Base-by-base conservation (phyloP, 2,113 vertebrate species). In the Coreoperca whiteheadi region DNA sequence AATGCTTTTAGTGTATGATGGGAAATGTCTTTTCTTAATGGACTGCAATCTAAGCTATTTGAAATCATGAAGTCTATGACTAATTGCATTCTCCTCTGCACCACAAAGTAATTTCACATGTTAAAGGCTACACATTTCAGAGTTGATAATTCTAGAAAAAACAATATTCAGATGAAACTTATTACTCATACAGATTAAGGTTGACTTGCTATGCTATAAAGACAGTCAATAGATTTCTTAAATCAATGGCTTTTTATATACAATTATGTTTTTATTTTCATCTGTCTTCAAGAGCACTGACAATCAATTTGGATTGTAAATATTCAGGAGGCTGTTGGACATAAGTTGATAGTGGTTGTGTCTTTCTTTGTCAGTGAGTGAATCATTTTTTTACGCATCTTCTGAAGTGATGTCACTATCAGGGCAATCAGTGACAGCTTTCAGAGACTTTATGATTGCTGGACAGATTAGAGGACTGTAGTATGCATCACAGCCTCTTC, bases 371-470 rank as follows among this genome's bases (percentile, higher is more conserved):
- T 74, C 28, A 48, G 10, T 37, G 46, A 69, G 41, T 43, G 50
- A 88, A 77, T 77, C 50, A 75, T 66, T 80, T 77, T 76, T 65
- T 70, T 67, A 25, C 14, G 9, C 41, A 25, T 56, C 41, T 56
- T 70, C 54, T 64, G 46, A 81, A 92, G 79, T 89, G 28, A 85
- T 65, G 68, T 68, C 59, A 78, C 56, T 82, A 85, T 76, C 61
- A 39, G 79, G 63, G 56, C 90, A 93, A 92, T 94, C 92, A 91
- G 84, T 80, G 59, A 53, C 57, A 41, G 63, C 74, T 77, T 90
- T 75, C 85, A 81, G 59, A 80, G 76, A 76, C 86, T 86, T 83
- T 28, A 25, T 87, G 81, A 91, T 89, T 91, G 89, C 79, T 37
- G 82, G 81, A 64, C 84, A 79, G 70, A 83, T 92, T 89, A 89